phyloP scores from a whole-genome alignment of 2,888 invertebrate species.

The Endomychus coccineus region DNA sequence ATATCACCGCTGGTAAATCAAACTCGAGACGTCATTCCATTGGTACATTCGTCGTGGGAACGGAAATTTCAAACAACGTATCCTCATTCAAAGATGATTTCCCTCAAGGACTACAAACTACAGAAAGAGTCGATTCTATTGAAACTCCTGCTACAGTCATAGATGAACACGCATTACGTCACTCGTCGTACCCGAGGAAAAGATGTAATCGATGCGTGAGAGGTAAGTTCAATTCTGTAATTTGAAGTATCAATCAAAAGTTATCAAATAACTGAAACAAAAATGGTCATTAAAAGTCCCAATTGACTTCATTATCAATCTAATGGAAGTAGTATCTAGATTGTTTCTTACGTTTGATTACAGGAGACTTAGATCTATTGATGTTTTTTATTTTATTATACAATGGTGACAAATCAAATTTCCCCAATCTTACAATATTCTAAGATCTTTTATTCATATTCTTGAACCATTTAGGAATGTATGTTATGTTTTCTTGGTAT shows the following conservation, averaged over 20 bases:
- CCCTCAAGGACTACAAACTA: conserved; percentile 23
- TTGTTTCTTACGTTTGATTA: too few relatives aligned
- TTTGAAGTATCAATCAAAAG: conserved; percentile 4
- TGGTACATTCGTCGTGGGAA: conserved; percentile 55
- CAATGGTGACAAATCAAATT: too few relatives aligned
- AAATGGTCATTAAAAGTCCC: too few relatives aligned
- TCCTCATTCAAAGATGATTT: conserved; percentile 34
- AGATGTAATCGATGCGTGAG: conserved; percentile 37
- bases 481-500: too few relatives aligned
- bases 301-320: too few relatives aligned
- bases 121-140: conserved; percentile 19
- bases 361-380: too few relatives aligned
- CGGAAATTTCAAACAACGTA: conserved; percentile 35
- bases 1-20: conserved; percentile 40
- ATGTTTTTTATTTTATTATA: too few relatives aligned
- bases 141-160: conserved; percentile 26
- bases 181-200: conserved; percentile 41
- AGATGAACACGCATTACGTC: conserved; percentile 40
- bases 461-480: too few relatives aligned
- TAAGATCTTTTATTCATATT: too few relatives aligned
- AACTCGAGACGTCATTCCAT: conserved; percentile 56
- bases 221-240: conserved; percentile 37
- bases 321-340: too few relatives aligned
- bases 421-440: too few relatives aligned
- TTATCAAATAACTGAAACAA: too few relatives aligned